These are phyloP conservation scores for Ceratina australensis DNA, from an alignment of 1,140 invertebrate species.

Conservation along the genomic window DNA sequence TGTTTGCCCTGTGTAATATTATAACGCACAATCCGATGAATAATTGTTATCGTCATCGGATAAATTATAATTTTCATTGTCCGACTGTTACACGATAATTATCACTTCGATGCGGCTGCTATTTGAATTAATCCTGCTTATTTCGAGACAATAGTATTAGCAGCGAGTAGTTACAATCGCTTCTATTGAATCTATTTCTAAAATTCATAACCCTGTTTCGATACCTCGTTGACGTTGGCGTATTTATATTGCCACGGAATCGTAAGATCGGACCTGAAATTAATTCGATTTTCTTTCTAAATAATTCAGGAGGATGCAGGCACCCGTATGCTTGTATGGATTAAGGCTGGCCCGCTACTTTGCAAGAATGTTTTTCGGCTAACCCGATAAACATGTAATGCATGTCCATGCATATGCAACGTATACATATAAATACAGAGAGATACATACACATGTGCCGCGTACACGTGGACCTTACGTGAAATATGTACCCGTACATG, in stretches of 20 bases:
- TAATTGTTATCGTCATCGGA: background rate
- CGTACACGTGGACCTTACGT: background rate
- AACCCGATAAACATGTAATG: constrained; percentile 15
- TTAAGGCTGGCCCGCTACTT: too few relatives aligned
- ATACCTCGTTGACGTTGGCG: background rate
- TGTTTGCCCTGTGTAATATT: background rate
- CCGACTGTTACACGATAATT: background rate
- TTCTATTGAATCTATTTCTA: background rate
- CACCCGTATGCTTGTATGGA: too few relatives aligned
- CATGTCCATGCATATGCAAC: constrained; percentile 21
- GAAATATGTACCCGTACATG: constrained; percentile 16
- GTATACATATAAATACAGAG: background rate
- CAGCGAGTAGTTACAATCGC: background rate
- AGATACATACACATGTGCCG: background rate
- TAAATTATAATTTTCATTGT: background rate
- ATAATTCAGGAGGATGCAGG: background rate
- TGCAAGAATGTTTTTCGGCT: background rate
- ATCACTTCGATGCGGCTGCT: background rate
- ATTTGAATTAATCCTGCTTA: background rate
- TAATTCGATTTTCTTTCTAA: background rate
- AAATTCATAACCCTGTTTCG: background rate
- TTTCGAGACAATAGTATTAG: background rate
- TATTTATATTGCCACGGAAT: background rate
- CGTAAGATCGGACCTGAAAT: background rate
- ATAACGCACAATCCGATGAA: background rate